phyloP scores from a whole-genome alignment of 1,140 invertebrate genomes.

The Littorina saxatilis region DNA sequence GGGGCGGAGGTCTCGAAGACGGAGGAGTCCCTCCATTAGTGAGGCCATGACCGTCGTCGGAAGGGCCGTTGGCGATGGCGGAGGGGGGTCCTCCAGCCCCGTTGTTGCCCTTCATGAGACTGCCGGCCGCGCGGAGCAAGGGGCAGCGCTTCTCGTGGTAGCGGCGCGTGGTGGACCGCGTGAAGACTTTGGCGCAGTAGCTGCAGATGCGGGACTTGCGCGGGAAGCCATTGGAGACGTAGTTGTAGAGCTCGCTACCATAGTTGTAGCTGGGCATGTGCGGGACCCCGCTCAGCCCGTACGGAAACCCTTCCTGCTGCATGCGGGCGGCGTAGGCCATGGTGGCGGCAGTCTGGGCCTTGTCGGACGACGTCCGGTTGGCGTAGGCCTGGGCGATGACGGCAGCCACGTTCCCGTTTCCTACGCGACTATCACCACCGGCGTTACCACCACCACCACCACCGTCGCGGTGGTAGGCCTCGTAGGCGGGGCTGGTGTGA shows the following conservation, averaged over 20 bases:
- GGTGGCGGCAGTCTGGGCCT: constrained; percentile 19
- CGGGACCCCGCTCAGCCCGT: constrained; percentile 68
- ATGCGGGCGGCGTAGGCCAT: constrained; percentile 9
- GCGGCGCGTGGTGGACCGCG: constrained; percentile 69
- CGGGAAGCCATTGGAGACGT: constrained; percentile 69
- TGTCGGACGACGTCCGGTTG: constrained; percentile 17
- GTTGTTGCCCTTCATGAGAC: constrained; percentile 49
- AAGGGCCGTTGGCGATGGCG: not conserved
- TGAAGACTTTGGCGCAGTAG: constrained; percentile 71
- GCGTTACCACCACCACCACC: not conserved
- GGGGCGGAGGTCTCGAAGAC: constrained; percentile 1
- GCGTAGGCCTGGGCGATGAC: constrained; percentile 12
- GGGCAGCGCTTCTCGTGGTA: constrained; percentile 72
- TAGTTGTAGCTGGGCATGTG: constrained; percentile 69
- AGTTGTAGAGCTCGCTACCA: constrained; percentile 68
- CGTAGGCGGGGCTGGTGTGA: not conserved
- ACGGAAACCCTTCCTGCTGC: constrained; percentile 59
- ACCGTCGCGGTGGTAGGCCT: constrained; percentile 24
- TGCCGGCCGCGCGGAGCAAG: constrained; percentile 61
- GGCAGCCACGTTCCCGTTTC: not conserved
- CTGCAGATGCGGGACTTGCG: constrained; percentile 70
- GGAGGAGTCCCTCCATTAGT: not conserved
- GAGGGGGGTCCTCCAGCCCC: not conserved
- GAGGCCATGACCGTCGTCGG: not conserved
- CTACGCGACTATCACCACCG: not conserved